These are phyloP conservation scores for Apis cerana DNA, from an alignment of 1,140 invertebrate genomes.

Conservation along the genomic window DNA sequence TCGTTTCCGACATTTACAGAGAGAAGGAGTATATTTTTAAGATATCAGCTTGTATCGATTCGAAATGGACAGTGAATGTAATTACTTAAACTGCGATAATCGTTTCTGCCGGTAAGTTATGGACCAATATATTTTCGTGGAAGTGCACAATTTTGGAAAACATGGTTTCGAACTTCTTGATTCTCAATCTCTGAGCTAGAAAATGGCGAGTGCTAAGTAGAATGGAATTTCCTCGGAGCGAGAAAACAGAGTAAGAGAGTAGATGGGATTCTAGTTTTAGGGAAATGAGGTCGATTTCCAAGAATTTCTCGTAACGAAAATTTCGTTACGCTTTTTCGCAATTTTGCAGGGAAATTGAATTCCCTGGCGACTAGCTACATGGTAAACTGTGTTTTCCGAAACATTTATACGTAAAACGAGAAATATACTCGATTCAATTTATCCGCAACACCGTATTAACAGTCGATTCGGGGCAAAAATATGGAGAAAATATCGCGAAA, in stretches of 20 bases:
- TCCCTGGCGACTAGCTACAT: not conserved
- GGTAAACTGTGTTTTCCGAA: not conserved
- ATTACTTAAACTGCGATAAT: too few relatives aligned
- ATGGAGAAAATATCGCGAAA: not conserved
- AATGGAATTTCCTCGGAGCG: too few relatives aligned
- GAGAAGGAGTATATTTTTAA: too few relatives aligned
- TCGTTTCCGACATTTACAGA: too few relatives aligned
- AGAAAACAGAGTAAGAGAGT: not conserved
- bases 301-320: not conserved
- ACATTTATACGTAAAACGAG: too few relatives aligned
- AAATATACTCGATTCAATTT: not conserved
- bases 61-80: too few relatives aligned
- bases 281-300: not conserved
- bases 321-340: not conserved
- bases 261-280: not conserved
- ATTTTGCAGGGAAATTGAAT: not conserved
- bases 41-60: too few relatives aligned
- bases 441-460: not conserved
- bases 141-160: too few relatives aligned
- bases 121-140: too few relatives aligned
- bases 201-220: not conserved
- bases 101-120: too few relatives aligned
- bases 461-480: not conserved
- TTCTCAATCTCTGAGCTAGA: too few relatives aligned
- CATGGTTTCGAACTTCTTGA: too few relatives aligned